Conservation (phyloP, 2,797 vertebrate species). For the Anolis apletophallus region DNA sequence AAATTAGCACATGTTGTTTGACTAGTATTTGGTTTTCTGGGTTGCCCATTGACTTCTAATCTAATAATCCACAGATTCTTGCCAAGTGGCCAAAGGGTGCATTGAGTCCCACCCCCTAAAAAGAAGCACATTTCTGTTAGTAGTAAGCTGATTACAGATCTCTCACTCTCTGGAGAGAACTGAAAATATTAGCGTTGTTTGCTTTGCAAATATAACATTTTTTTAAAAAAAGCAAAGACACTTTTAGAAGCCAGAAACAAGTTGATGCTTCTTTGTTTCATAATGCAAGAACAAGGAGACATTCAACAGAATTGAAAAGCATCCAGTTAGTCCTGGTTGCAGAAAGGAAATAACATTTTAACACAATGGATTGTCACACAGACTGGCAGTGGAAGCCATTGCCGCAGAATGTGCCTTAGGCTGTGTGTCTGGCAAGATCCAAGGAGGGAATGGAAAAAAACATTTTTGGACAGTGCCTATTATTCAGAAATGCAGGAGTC, state of each 20-base stretch:
- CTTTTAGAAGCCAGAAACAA: background rate
- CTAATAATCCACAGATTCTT: background rate
- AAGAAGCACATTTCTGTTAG: background rate
- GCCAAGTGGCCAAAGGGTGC: background rate
- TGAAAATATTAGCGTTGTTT: conserved; percentile 16
- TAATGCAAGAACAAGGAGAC: conserved; percentile 3
- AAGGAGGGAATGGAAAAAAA: conserved; percentile 16
- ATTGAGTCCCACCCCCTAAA: background rate
- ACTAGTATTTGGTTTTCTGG: background rate
- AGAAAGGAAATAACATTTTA: conserved; percentile 26
- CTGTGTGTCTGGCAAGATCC: background rate
- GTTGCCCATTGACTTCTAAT: background rate
- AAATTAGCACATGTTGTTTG: background rate
- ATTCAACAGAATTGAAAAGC: conserved; percentile 6
- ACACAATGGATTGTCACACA: conserved; percentile 25
- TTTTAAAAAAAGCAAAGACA: background rate
- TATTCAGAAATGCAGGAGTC: conserved; percentile 17
- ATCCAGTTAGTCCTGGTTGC: conserved; percentile 7
- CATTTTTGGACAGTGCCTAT: background rate
- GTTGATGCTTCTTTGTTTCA: background rate
- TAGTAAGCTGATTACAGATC: background rate
- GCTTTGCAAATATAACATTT: conserved; percentile 9
- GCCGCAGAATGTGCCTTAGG: conserved; percentile 7
- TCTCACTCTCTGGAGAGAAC: background rate
- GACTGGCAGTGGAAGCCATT: background rate